Conservation (phyloP, 2,888 invertebrate genomes). For the Synanthedon myopaeformis region DNA sequence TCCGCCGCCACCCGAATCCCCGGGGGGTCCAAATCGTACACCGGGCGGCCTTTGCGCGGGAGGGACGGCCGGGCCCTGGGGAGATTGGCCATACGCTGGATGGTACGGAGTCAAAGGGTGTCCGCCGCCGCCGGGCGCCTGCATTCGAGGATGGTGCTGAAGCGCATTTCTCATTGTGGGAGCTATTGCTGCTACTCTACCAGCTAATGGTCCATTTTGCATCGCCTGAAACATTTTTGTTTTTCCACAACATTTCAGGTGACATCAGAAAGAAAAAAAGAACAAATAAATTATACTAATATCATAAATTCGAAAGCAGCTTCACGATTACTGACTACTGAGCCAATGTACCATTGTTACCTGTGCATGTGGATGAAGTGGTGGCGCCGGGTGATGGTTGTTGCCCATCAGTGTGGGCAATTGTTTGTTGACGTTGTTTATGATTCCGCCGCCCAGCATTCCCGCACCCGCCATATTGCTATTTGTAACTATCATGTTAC, state of each 20-base stretch:
- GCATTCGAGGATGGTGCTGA: slow-evolving; percentile 69
- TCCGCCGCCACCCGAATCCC: slow-evolving; percentile 74
- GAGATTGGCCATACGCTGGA: slow-evolving; percentile 68
- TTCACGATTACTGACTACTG: neutral
- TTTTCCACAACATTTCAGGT: too few species aligned
- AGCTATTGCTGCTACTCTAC: slow-evolving; percentile 57
- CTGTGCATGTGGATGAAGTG: slow-evolving; percentile 64
- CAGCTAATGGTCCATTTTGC: slow-evolving; percentile 84
- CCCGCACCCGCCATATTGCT: slow-evolving; percentile 76
- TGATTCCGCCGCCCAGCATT: slow-evolving; percentile 81
- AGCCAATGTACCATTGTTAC: slow-evolving; percentile 16
- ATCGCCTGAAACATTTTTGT: slow-evolving; percentile 62
- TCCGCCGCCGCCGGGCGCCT: slow-evolving; percentile 54
- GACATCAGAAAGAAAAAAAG: too few species aligned
- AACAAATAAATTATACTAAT: neutral
- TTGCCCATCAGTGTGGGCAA: slow-evolving; percentile 75
- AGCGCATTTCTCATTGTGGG: slow-evolving; percentile 72
- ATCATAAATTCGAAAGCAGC: neutral
- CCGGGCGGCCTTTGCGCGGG: slow-evolving; percentile 26
- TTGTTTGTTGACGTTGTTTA: slow-evolving; percentile 83
- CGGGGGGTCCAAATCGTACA: slow-evolving; percentile 45
- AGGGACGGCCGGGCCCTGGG: slow-evolving; percentile 50
- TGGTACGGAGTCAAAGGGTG: slow-evolving; percentile 71
- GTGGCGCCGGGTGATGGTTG: slow-evolving; percentile 52
- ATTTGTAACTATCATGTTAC: slow-evolving; percentile 85